These are phyloP conservation scores for Gallinago media DNA, from an alignment of 2,113 vertebrate species.

Conservation along the genomic window DNA sequence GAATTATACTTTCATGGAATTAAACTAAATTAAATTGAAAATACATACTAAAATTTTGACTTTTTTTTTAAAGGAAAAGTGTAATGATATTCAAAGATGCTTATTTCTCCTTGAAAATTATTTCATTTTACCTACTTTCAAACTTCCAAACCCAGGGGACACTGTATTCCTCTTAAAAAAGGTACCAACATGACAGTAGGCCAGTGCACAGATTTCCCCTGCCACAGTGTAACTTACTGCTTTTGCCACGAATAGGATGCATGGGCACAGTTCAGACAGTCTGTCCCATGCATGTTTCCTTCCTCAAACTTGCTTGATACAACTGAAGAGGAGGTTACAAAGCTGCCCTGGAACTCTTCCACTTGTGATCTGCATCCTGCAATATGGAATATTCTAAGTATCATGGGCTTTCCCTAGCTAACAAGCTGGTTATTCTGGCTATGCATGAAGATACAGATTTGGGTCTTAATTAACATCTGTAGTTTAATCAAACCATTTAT, in stretches of 20 bases:
- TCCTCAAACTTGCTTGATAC: slow-evolving; percentile 20
- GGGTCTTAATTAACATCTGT: slow-evolving; percentile 68
- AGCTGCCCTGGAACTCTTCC: slow-evolving; percentile 43
- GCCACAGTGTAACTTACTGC: not conserved
- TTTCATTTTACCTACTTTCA: not conserved
- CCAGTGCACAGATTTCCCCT: not conserved
- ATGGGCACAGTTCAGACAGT: not conserved
- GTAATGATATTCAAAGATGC: not conserved
- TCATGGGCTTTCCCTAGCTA: slow-evolving; percentile 57
- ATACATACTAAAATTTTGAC: not conserved
- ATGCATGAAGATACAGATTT: slow-evolving; percentile 68
- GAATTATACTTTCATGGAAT: not conserved
- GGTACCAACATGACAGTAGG: not conserved
- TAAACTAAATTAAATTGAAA: not conserved
- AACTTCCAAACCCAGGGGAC: not conserved
- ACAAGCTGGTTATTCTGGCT: slow-evolving; percentile 70
- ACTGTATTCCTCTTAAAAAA: not conserved
- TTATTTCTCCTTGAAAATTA: not conserved
- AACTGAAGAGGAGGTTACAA: slow-evolving; percentile 28
- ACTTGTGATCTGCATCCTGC: slow-evolving; percentile 57
- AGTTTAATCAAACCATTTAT: slow-evolving; percentile 68
- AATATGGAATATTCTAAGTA: slow-evolving; percentile 65
- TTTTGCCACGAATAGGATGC: not conserved
- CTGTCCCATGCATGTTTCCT: slow-evolving; percentile 8
- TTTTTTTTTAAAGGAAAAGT: not conserved